phyloP scores from a whole-genome alignment of 2,888 invertebrate species.

The Nephrotoma flavescens region DNA sequence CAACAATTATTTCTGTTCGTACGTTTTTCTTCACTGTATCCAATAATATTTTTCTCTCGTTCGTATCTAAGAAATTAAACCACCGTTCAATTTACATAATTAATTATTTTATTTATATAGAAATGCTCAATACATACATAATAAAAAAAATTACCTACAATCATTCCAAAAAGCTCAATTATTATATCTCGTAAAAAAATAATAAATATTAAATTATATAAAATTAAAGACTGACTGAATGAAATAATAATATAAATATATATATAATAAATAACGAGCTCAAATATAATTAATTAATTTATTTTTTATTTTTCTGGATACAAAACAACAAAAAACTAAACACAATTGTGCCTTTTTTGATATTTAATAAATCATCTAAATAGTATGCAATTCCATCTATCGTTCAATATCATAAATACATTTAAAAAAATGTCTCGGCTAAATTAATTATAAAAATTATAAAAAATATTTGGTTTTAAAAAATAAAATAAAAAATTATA shows the following conservation, averaged over 20 bases:
- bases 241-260: not conserved
- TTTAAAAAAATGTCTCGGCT: not conserved
- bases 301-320: not conserved
- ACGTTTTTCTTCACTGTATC: not conserved
- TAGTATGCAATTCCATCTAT: not conserved
- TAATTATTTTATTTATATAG: not conserved
- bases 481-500: not conserved
- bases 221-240: not conserved
- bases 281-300: not conserved
- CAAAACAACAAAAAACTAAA: not conserved
- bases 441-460: not conserved
- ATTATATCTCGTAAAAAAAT: not conserved
- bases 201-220: not conserved
- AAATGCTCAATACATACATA: not conserved
- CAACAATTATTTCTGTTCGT: not conserved
- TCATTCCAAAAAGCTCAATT: not conserved
- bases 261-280: not conserved
- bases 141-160: not conserved
- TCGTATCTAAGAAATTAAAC: not conserved
- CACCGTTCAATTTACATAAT: not conserved
- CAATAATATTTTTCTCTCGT: not conserved
- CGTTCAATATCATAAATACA: not conserved
- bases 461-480: not conserved
- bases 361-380: not conserved
- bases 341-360: not conserved